Conservation (phyloP, 1,140 invertebrate species). For the Ceratosolen solmsi region DNA sequence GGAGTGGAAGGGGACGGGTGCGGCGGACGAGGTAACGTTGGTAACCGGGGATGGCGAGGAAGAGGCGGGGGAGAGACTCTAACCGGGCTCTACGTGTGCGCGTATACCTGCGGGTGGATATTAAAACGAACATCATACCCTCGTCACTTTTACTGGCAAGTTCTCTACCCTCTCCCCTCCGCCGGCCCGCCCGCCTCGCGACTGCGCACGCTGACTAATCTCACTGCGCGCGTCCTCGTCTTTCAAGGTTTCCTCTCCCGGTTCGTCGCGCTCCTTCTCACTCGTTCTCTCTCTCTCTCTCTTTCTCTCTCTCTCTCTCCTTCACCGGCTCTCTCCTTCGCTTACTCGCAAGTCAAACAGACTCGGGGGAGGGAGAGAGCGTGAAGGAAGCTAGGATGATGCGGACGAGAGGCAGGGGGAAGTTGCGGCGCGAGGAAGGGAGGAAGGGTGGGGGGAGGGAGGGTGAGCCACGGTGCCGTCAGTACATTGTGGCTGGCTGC, state of each 20-base stretch:
- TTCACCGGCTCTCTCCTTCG: slow-evolving; percentile 30
- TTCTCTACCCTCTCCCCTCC: slow-evolving; percentile 40
- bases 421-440: not conserved
- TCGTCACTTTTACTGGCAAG: slow-evolving; percentile 69
- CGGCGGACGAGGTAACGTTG: not conserved
- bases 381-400: slow-evolving; percentile 48
- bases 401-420: not conserved
- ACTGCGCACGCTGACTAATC: slow-evolving; percentile 46
- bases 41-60: not conserved
- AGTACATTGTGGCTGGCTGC: slow-evolving; percentile 39
- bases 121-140: slow-evolving; percentile 73
- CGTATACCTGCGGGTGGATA: slow-evolving; percentile 71
- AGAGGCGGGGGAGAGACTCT: too few species aligned
- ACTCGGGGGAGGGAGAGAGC: not conserved
- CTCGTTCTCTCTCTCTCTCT: slow-evolving; percentile 29
- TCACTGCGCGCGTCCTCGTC: slow-evolving; percentile 47
- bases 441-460: not conserved
- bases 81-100: slow-evolving; percentile 8
- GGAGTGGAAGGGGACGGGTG: not conserved
- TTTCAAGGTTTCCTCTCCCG: slow-evolving; percentile 47
- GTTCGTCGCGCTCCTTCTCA: slow-evolving; percentile 46
- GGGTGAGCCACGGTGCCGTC: slow-evolving; percentile 48
- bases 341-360: slow-evolving; percentile 36
- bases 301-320: slow-evolving; percentile 24
- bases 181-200: slow-evolving; percentile 20